Base-by-base conservation (phyloP, 2,113 vertebrate genomes). In the Pelmatolapia mariae region DNA sequence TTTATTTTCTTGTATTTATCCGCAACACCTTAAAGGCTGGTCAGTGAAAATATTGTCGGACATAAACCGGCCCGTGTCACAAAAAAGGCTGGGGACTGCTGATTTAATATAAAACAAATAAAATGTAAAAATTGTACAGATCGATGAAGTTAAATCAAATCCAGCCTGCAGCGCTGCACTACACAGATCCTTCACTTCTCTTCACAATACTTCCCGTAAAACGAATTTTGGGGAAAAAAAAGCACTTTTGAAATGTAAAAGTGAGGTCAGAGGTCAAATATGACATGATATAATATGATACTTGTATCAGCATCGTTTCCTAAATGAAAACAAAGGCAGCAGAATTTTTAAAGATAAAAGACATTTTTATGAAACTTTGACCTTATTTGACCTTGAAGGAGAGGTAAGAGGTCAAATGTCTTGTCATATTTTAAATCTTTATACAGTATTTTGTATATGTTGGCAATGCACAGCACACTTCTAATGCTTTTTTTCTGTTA, bases 191-290 rank as follows among this genome's bases (percentile, higher is more conserved):
- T 66, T 63, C 61, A 36, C 57, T 61, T 61, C 57, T 61, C 61
- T 36, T 66, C 10, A 66, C 61, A 66, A 66, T 36, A 66, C 31
- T n/a, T 63, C 10, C 18, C 4, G 4, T n/a, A 66, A 66, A 36
- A 66, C 0, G 3, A 12, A 36, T 66, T 66, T 36, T 0, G 8
- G 59, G 4, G 0, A 1, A 63, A 61, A 61, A 61, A 63, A 36
- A 63, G 10, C 10, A 66, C 18, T n/a, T 66, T 33, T 66, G 61
- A 66, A 66, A 66, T 38, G 33, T n/a, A n/a, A 66, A 38, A 8
- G 18, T 38, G 10, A 66, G 61, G 61, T 38, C 10, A 66, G 7
- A 66, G 36, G 61, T 36, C 61, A 66, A n/a, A 38, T 66, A 38
- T 66, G 61, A n/a, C 33, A n/a, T 66, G 33, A 66, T 38, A n/a